Percentiles rank a stretch among this genome's conserved stretches.
Conservation (phyloP, 2,113 vertebrate genomes). For the Galemys pyrenaicus region DNA sequence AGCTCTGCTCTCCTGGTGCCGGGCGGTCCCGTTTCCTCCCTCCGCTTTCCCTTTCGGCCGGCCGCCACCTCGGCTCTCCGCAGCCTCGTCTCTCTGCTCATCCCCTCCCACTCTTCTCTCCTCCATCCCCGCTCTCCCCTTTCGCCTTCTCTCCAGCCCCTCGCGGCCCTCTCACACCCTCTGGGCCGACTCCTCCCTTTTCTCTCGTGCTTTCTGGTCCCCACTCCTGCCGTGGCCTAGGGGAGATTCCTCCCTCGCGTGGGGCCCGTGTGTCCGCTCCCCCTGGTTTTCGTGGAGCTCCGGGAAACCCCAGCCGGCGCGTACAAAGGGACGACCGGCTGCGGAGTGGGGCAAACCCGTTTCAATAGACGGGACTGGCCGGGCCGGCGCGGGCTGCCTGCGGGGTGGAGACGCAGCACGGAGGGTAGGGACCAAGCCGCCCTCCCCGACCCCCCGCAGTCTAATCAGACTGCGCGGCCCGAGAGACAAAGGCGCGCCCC, state of each 20-base stretch:
- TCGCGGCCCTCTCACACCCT: not conserved
- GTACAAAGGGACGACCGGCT: conserved; percentile 21
- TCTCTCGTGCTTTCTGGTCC: not conserved
- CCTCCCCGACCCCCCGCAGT: conserved; percentile 72
- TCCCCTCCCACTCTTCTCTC: not conserved
- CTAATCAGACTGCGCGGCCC: conserved; percentile 91
- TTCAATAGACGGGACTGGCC: not conserved
- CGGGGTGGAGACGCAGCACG: not conserved
- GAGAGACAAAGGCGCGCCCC: conserved; percentile 89
- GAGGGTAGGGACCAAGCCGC: not conserved
- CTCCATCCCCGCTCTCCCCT: not conserved
- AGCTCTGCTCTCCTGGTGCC: not conserved
- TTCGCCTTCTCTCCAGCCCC: not conserved
- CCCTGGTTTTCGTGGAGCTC: not conserved
- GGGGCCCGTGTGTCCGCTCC: not conserved
- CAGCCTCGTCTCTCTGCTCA: accelerated
- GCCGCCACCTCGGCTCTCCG: not conserved
- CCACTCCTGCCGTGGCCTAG: not conserved
- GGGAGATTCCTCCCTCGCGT: not conserved
- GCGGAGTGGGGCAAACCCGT: not conserved
- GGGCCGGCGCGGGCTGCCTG: not conserved
- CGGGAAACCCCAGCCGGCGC: not conserved
- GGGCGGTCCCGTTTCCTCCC: not conserved
- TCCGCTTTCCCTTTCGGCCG: too few relatives aligned
- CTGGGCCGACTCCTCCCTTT: not conserved